Conservation (phyloP, 2,113 vertebrate species). For the Desmodus rotundus region DNA sequence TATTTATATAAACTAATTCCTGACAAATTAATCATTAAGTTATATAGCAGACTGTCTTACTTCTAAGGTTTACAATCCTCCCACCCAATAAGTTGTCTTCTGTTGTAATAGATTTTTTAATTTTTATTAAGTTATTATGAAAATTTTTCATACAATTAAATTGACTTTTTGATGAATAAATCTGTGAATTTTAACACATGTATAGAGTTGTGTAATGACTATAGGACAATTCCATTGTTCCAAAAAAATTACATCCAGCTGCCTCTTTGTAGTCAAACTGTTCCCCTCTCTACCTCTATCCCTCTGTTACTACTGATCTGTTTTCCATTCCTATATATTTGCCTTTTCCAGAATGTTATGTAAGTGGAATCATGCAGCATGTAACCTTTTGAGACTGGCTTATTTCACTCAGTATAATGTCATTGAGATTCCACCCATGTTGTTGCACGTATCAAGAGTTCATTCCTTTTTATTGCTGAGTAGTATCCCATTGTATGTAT, state of each 20-base stretch:
- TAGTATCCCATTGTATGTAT: not conserved
- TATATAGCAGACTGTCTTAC: constrained; percentile 3
- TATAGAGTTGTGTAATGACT: not conserved
- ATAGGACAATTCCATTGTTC: not conserved
- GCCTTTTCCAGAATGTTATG: not conserved
- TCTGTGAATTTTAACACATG: not conserved
- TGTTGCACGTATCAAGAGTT: not conserved
- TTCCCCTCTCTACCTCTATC: not conserved
- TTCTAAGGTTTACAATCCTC: not conserved
- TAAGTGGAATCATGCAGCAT: not conserved
- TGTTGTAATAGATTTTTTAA: not conserved
- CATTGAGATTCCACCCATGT: not conserved
- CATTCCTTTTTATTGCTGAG: not conserved
- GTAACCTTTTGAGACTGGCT: not conserved
- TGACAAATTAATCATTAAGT: not conserved
- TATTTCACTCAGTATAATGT: not conserved
- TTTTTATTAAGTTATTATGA: not conserved
- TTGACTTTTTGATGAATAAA: not conserved
- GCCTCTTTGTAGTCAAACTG: not conserved
- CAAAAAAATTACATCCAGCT: not conserved
- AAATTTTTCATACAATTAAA: not conserved
- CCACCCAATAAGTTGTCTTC: not conserved
- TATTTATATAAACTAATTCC: constrained; percentile 17
- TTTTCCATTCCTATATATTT: not conserved
- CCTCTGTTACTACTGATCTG: not conserved